phyloP scores from a whole-genome alignment of 2,113 vertebrate species.

The Heloderma charlesbogerti region DNA sequence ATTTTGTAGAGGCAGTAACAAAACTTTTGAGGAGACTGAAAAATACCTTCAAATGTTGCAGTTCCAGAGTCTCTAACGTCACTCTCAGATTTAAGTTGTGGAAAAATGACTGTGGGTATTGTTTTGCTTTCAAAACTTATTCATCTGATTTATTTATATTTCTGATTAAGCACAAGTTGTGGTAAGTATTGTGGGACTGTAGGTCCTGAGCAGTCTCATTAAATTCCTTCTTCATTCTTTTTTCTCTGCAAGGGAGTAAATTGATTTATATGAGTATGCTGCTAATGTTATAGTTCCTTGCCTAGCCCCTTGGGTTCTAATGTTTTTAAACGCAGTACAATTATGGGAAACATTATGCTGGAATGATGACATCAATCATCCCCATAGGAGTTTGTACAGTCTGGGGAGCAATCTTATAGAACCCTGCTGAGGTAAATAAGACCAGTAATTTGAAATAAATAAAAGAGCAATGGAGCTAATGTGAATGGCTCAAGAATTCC shows the following conservation, averaged over 20 bases:
- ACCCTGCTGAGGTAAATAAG: constrained; percentile 76
- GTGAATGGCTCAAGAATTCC: constrained; percentile 76
- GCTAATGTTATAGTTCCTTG: constrained; percentile 74
- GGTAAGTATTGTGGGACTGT: constrained; percentile 26
- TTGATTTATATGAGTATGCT: constrained; percentile 73
- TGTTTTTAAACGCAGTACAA: constrained; percentile 74
- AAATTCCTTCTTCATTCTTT: constrained; percentile 14
- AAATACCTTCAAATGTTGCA: not conserved
- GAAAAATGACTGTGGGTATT: constrained; percentile 22
- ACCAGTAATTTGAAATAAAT: constrained; percentile 81
- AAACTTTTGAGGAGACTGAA: not conserved
- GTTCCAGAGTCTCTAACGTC: not conserved
- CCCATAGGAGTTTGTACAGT: constrained; percentile 64
- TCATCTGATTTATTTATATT: constrained; percentile 41
- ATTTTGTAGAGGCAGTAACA: not conserved
- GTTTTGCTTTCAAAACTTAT: constrained; percentile 38
- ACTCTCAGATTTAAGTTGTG: not conserved
- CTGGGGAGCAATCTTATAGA: constrained; percentile 58
- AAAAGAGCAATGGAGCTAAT: constrained; percentile 77
- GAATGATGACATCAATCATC: constrained; percentile 69
- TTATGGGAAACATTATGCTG: constrained; percentile 70
- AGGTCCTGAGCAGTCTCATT: constrained; percentile 58
- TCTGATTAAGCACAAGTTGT: constrained; percentile 49
- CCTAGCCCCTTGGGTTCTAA: constrained; percentile 72
- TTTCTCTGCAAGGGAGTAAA: constrained; percentile 74